Percentiles rank a stretch among this genome's conserved stretches.
Evolutionary conservation across 2,113 vertebrate species (phyloP).

Genomic region (Xenotilapia leptura): DNA sequence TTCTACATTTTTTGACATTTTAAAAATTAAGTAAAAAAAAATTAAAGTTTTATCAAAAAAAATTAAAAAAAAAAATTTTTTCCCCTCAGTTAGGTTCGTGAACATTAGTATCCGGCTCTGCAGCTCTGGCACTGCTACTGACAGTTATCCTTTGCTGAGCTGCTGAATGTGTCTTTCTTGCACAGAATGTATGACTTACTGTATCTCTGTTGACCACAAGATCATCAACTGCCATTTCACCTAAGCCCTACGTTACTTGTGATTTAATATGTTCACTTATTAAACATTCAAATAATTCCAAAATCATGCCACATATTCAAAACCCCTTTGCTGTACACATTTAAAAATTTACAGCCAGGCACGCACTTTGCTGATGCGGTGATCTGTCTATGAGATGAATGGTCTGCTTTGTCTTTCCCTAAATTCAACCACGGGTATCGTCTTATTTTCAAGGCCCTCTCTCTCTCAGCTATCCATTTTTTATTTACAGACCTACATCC

Average conservation of each 20-base stretch:
- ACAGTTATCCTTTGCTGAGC: neutral
- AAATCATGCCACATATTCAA: neutral
- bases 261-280: neutral
- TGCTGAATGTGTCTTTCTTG: neutral
- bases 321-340: neutral
- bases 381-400: neutral
- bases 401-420: neutral
- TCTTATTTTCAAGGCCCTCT: neutral
- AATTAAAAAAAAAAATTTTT: fast-evolving
- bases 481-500: neutral
- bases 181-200: neutral
- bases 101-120: neutral
- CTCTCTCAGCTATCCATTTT: neutral
- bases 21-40: neutral
- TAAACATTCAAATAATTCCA: neutral
- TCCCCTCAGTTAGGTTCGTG: neutral
- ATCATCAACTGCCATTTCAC: neutral
- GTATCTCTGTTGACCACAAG: neutral
- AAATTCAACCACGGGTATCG: neutral
- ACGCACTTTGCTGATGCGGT: neutral
- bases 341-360: neutral
- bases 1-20: neutral
- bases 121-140: neutral
- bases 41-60: neutral
- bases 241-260: neutral